Percentiles rank a stretch among this genome's conserved stretches.
These are phyloP conservation scores for Danaus chrysippus DNA, from an alignment of 2,888 invertebrate genomes.

Conservation along the genomic window DNA sequence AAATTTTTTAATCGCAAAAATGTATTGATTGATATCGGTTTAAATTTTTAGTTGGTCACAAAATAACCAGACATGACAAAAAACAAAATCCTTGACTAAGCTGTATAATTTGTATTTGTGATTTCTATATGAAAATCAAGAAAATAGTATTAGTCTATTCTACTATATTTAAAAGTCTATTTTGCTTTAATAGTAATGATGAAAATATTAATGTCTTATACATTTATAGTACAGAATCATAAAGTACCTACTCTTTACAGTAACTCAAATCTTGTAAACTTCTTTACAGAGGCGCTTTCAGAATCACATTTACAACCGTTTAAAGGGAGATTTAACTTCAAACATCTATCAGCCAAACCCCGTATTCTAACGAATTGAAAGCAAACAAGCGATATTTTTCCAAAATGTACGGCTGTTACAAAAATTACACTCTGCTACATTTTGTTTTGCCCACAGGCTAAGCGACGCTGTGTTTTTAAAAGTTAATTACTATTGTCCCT, in stretches of 20 bases:
- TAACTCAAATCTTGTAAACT: conserved; percentile 41
- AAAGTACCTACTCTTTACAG: conserved; percentile 10
- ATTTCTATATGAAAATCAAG: too few species aligned
- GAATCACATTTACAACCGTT: conserved; percentile 70
- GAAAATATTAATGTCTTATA: background rate
- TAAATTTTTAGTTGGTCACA: background rate
- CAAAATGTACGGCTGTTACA: conserved; percentile 59
- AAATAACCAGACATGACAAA: background rate
- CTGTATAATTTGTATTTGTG: too few species aligned
- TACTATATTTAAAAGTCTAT: background rate
- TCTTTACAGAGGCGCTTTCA: conserved; percentile 59
- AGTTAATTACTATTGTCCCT: conserved; percentile 43
- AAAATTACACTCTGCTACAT: conserved; percentile 53
- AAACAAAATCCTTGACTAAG: too few species aligned
- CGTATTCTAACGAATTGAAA: conserved; percentile 64
- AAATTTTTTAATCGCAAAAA: too few species aligned
- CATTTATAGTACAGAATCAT: background rate
- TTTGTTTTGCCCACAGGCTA: conserved; percentile 25
- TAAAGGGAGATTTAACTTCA: conserved; percentile 76
- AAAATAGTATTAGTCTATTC: too few species aligned
- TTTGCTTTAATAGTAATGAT: background rate
- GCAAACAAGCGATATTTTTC: conserved; percentile 70
- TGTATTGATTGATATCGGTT: background rate
- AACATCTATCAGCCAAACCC: conserved; percentile 63
- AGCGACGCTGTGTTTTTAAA: conserved; percentile 21